Conservation (phyloP, 2,797 vertebrate genomes). For the Poecilia picta region DNA sequence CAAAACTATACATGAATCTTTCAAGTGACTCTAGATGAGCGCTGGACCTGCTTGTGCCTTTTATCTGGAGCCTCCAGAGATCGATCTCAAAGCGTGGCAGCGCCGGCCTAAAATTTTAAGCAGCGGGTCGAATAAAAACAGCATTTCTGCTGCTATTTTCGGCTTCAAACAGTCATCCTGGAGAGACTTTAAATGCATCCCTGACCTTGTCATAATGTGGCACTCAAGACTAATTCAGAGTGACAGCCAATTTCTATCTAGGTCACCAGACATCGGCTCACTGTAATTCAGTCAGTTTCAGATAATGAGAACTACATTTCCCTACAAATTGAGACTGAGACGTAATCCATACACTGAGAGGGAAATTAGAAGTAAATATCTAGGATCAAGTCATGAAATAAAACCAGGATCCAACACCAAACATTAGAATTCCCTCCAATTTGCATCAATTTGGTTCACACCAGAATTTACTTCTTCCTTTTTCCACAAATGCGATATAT, state of each 20-base stretch:
- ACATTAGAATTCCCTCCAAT: no score
- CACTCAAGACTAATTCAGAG: slow-evolving; percentile 21
- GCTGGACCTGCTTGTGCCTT: background rate
- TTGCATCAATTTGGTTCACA: no score
- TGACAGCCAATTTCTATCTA: slow-evolving; percentile 38
- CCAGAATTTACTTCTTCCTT: background rate
- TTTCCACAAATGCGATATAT: no score
- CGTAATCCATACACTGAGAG: background rate
- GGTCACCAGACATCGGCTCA: slow-evolving; percentile 31
- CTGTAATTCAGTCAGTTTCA: slow-evolving; percentile 12
- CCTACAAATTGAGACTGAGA: background rate
- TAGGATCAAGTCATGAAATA: background rate
- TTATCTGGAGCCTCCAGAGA: background rate
- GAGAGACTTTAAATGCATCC: slow-evolving; percentile 24
- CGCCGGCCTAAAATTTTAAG: slow-evolving; percentile 15
- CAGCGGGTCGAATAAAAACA: slow-evolving; percentile 28
- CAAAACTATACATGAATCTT: slow-evolving; percentile 33
- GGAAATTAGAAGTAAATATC: background rate
- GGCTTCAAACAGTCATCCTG: slow-evolving; percentile 34
- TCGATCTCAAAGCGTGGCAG: slow-evolving; percentile 16
- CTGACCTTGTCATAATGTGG: slow-evolving; percentile 39
- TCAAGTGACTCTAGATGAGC: slow-evolving; percentile 18
- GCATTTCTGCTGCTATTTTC: slow-evolving; percentile 22
- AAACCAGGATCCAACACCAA: background rate
- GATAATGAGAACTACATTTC: background rate